Conservation (phyloP, 2,113 vertebrate species). For the Solenodon paradoxus region DNA sequence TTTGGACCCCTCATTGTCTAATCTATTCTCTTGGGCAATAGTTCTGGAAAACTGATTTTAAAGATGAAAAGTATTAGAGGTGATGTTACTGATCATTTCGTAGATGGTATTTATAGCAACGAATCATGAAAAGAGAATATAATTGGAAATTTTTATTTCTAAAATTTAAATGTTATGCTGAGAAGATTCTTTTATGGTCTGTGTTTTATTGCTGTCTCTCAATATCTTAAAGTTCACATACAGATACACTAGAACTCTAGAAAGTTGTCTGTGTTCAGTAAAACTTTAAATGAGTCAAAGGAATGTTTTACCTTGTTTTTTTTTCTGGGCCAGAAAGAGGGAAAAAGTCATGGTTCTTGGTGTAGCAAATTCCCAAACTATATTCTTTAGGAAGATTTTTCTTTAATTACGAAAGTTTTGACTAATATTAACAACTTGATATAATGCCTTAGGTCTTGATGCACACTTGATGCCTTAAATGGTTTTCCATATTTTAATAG, state of each 20-base stretch:
- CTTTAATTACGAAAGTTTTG: neutral
- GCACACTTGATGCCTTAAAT: neutral
- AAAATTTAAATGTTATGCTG: neutral
- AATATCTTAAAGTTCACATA: neutral
- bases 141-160: neutral
- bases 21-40: neutral
- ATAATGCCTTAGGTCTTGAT: neutral
- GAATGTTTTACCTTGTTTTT: neutral
- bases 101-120: neutral
- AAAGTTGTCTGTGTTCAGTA: neutral
- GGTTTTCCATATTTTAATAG: neutral
- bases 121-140: neutral
- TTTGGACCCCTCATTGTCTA: neutral
- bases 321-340: neutral
- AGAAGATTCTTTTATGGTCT: neutral
- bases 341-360: neutral
- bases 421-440: neutral
- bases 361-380: neutral
- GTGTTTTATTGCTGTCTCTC: neutral
- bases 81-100: neutral
- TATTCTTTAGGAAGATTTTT: neutral
- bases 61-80: neutral
- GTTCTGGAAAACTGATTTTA: neutral
- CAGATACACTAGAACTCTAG: neutral
- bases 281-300: neutral